A percentile compares a stretch with the other conserved stretches of the same genome.
These are phyloP conservation scores for Meliscaeva auricollis DNA, from an alignment of 2,888 invertebrate genomes.

Conservation along the genomic window DNA sequence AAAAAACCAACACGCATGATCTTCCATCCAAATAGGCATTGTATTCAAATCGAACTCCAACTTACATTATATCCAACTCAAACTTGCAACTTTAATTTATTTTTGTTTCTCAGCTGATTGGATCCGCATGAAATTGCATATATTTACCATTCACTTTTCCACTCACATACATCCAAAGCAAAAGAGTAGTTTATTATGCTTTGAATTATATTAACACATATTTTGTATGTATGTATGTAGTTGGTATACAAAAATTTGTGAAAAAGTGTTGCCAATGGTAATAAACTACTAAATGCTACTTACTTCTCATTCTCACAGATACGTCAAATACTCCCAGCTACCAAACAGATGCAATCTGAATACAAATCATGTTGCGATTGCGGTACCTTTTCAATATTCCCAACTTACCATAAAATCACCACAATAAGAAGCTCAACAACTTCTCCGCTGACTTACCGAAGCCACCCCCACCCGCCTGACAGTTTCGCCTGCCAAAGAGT, in stretches of 20 bases:
- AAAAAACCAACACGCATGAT: background rate
- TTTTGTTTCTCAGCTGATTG: slow-evolving; percentile 18
- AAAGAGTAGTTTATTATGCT: background rate
- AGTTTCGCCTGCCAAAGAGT: slow-evolving; percentile 31
- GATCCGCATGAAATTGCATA: slow-evolving; percentile 22
- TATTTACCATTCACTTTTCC: slow-evolving; percentile 57
- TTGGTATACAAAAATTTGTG: background rate
- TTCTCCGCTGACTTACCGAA: slow-evolving; percentile 35
- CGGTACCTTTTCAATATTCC: slow-evolving; percentile 63
- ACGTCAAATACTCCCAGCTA: slow-evolving; percentile 47
- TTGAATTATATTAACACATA: background rate
- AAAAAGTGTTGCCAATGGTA: slow-evolving; percentile 15
- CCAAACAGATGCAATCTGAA: slow-evolving; percentile 56
- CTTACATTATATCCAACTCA: slow-evolving; percentile 15
- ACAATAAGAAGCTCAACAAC: slow-evolving; percentile 42
- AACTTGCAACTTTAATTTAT: slow-evolving; percentile 8
- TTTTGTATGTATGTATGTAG: background rate
- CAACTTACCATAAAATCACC: slow-evolving; percentile 65
- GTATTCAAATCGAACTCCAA: background rate
- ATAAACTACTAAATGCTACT: background rate
- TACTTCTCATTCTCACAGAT: background rate
- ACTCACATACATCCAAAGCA: slow-evolving; percentile 28
- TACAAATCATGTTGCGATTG: slow-evolving; percentile 61
- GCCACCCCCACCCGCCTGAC: background rate
- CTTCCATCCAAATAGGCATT: background rate